Percentiles rank a stretch among this genome's conserved stretches.
Evolutionary conservation across 1,140 invertebrate genomes (phyloP).

Genomic region (Pararge aegeria): DNA sequence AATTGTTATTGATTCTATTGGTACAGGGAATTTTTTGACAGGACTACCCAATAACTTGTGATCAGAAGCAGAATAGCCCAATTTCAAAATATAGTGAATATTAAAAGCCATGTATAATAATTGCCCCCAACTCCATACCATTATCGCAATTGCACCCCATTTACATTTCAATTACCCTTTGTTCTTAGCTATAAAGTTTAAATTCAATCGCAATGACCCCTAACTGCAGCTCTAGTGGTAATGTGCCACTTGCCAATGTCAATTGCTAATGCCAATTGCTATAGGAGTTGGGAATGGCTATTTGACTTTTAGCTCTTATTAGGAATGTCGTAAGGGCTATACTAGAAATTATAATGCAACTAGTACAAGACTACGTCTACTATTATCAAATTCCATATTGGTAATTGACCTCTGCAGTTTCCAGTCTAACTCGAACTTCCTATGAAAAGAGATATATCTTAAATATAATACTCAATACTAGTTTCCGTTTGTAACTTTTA

Average conservation of each 20-base stretch:
- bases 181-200: conserved; percentile 31
- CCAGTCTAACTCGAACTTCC: too few relatives aligned
- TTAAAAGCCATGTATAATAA: neutral
- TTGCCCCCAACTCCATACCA: neutral
- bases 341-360: neutral
- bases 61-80: too few relatives aligned
- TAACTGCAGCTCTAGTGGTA: conserved; percentile 24
- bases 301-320: conserved; percentile 4
- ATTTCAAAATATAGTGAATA: too few relatives aligned
- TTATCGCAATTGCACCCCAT: conserved; percentile 17
- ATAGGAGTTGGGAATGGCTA: neutral
- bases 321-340: neutral
- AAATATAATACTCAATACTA: too few relatives aligned
- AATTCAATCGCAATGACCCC: conserved; percentile 32
- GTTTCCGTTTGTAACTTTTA: too few relatives aligned
- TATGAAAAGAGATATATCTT: too few relatives aligned
- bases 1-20: too few relatives aligned
- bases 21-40: too few relatives aligned
- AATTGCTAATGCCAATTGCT: conserved; percentile 19
- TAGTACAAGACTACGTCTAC: neutral
- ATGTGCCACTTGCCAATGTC: conserved; percentile 15
- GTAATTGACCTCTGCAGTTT: conserved; percentile 1
- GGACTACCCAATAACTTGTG: too few relatives aligned
- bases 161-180: conserved; percentile 24
- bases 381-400: neutral